Evolutionary conservation across 2,888 invertebrate genomes (phyloP).

Genomic region (Drosophila sordidula): DNA sequence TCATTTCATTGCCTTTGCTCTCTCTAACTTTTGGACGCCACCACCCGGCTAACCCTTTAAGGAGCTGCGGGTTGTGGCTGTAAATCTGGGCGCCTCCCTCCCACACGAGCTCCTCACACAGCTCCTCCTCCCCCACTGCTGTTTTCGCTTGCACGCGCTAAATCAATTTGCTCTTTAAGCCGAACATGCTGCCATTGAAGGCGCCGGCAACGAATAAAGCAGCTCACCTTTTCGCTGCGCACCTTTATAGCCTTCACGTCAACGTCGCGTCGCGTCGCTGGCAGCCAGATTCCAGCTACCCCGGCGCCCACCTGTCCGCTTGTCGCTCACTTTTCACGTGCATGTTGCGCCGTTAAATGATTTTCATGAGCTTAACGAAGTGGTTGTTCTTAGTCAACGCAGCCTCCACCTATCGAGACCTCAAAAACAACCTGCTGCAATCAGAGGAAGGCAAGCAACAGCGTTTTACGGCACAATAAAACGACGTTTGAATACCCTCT

Average conservation of each 20-base stretch:
- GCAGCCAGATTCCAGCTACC: constrained; percentile 7
- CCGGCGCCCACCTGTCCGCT: constrained; percentile 11
- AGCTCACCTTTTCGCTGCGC: constrained; percentile 30
- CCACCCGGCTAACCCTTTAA: constrained; percentile 24
- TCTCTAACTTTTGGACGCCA: constrained; percentile 11
- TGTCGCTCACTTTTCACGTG: constrained; percentile 40
- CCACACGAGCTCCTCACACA: constrained; percentile 8
- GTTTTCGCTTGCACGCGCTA: constrained; percentile 79
- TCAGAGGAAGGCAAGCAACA: constrained; percentile 15
- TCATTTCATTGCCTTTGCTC: constrained; percentile 70
- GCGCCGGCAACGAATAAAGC: constrained; percentile 3
- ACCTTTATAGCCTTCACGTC: constrained; percentile 62
- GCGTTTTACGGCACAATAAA: no score
- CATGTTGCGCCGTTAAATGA: constrained; percentile 70
- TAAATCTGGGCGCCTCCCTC: constrained; percentile 49
- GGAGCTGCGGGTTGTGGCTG: constrained; percentile 29
- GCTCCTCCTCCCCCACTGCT: not conserved
- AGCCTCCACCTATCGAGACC: constrained; percentile 33
- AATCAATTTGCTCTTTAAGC: constrained; percentile 79
- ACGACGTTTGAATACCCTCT: constrained; percentile 29
- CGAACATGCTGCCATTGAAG: constrained; percentile 28
- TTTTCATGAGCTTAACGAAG: constrained; percentile 81
- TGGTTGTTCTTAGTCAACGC: constrained; percentile 44
- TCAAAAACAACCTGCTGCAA: constrained; percentile 60
- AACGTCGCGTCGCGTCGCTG: constrained; percentile 41